A percentile compares a stretch with the other conserved stretches of the same genome.
These are phyloP conservation scores for Orbicella faveolata DNA, from an alignment of 64 coral and sea anemone genomes.

Conservation along the genomic window DNA sequence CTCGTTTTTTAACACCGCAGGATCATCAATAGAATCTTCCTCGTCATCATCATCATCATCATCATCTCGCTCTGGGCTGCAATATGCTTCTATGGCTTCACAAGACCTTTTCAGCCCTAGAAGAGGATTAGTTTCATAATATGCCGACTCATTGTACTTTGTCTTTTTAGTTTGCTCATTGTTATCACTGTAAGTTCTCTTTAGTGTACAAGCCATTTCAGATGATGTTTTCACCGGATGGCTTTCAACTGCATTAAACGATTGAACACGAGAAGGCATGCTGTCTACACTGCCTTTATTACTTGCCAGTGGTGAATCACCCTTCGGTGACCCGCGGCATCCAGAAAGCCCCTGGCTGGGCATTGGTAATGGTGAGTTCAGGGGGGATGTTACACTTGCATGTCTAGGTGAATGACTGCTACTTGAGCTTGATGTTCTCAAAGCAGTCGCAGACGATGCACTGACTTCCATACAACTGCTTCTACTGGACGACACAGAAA, in stretches of 20 bases:
- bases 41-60: conserved; percentile 49
- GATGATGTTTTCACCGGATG: conserved; percentile 6
- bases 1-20: conserved; percentile 41
- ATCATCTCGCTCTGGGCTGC: conserved; percentile 52
- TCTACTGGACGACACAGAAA: neutral
- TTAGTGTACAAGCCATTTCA: conserved; percentile 5
- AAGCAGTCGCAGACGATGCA: neutral
- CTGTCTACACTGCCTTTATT: neutral
- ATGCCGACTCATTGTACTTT: conserved; percentile 71
- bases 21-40: conserved; percentile 39
- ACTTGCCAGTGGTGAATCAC: neutral
- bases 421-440: conserved; percentile 6
- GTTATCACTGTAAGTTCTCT: conserved; percentile 15
- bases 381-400: neutral
- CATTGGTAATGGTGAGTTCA: conserved; percentile 17
- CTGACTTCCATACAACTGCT: conserved; percentile 4
- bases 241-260: neutral
- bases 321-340: conserved; percentile 12
- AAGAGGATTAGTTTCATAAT: conserved; percentile 81
- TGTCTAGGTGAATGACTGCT: conserved; percentile 13
- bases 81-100: conserved; percentile 91
- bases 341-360: neutral
- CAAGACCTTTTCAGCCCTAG: conserved; percentile 92
- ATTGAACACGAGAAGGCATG: neutral
- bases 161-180: conserved; percentile 49